Percentiles rank a stretch among this genome's conserved stretches.
Evolutionary conservation across 2,888 invertebrate genomes (phyloP).

Genomic region (Cremastinae sp.): DNA sequence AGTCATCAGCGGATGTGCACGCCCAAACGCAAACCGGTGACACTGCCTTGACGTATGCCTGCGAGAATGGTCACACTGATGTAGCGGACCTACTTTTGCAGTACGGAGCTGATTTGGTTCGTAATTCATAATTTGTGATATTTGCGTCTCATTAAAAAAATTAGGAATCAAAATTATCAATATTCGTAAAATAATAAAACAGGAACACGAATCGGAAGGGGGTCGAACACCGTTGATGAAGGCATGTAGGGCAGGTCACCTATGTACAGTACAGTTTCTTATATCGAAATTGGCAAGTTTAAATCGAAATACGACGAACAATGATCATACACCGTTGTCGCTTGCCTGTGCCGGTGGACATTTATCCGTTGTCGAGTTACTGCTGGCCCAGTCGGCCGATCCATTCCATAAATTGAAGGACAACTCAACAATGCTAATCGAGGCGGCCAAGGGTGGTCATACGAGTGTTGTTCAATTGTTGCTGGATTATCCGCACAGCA

Average conservation of each 20-base stretch:
- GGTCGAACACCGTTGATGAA: conserved; percentile 99
- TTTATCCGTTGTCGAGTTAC: conserved; percentile 93
- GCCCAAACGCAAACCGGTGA: conserved; percentile 97
- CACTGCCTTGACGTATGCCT: conserved; percentile 97
- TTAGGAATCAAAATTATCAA: not conserved
- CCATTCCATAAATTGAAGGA: conserved; percentile 98
- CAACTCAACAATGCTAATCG: conserved; percentile 98
- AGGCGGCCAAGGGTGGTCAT: conserved; percentile 99
- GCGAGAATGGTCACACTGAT: conserved; percentile 99
- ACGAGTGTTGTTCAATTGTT: conserved; percentile 96
- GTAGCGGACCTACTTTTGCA: conserved; percentile 95
- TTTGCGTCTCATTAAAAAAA: not conserved
- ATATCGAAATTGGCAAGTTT: conserved; percentile 93
- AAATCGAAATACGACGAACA: conserved; percentile 94
- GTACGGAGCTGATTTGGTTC: conserved; percentile 92
- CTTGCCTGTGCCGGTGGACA: conserved; percentile 98
- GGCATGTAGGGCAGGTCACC: conserved; percentile 97
- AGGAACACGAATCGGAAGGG: conserved; percentile 98
- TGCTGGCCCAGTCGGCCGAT: conserved; percentile 95
- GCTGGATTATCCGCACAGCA: conserved; percentile 95
- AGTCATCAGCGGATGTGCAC: conserved; percentile 93
- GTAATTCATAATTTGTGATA: conserved; percentile 61
- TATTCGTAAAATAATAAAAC: conserved; percentile 44
- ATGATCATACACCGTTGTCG: conserved; percentile 98
- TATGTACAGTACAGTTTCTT: conserved; percentile 97